A percentile compares a stretch with the other conserved stretches of the same genome.
phyloP scores from a whole-genome alignment of 2,113 vertebrate genomes.

The Ginglymostoma cirratum region DNA sequence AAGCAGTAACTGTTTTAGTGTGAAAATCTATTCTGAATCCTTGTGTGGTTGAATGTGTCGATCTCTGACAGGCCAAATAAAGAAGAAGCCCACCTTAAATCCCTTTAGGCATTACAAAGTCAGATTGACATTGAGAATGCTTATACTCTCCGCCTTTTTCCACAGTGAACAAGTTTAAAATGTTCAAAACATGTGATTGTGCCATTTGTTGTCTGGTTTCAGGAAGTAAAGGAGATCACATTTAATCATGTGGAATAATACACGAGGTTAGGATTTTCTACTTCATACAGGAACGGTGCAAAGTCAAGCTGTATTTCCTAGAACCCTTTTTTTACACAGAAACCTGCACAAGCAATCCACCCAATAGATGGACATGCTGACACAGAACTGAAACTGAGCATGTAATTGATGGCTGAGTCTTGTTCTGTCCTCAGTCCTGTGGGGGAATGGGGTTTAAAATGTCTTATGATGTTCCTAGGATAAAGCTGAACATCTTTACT shows the following conservation, averaged over 20 bases:
- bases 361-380: not conserved
- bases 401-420: not conserved
- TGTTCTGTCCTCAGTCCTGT: not conserved
- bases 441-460: not conserved
- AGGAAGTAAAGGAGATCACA: not conserved
- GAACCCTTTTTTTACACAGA: not conserved
- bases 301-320: not conserved
- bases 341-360: not conserved
- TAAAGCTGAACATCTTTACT: not conserved
- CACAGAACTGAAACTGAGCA: not conserved
- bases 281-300: not conserved
- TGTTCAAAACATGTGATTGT: constrained; percentile 12
- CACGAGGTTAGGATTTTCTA: too few relatives aligned
- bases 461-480: not conserved
- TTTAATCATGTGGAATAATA: not conserved
- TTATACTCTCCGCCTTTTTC: not conserved
- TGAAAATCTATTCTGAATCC: not conserved
- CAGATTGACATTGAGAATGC: not conserved
- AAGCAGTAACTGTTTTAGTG: not conserved
- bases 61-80: not conserved
- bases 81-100: not conserved
- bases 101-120: not conserved
- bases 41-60: not conserved
- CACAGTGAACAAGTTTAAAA: not conserved
- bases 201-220: not conserved